A percentile compares a stretch with the other conserved stretches of the same genome.
phyloP scores from a whole-genome alignment of 2,888 invertebrate genomes.

The Cantharis rustica region DNA sequence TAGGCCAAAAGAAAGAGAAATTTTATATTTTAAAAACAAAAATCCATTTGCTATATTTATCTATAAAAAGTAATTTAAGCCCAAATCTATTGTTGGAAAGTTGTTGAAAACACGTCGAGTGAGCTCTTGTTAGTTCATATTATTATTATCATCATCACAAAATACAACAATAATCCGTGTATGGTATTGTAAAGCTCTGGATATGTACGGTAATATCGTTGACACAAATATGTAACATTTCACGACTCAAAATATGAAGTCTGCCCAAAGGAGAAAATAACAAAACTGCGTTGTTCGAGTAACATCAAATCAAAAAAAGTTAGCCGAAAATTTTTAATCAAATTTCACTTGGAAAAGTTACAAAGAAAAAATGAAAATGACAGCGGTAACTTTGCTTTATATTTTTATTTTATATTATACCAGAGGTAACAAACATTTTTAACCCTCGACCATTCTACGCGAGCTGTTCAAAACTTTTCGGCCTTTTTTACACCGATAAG shows the following conservation, averaged over 20 bases:
- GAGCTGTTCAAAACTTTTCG: neutral
- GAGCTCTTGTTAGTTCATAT: neutral
- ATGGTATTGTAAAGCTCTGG: neutral
- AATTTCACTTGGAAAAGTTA: neutral
- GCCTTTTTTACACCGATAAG: neutral
- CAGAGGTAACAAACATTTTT: neutral
- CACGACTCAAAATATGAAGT: neutral
- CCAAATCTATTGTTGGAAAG: slow-evolving; percentile 14
- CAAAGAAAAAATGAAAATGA: neutral
- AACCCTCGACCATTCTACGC: neutral
- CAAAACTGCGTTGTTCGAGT: neutral
- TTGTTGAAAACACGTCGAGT: neutral
- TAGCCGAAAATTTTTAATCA: neutral
- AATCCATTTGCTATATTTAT: neutral
- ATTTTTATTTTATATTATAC: neutral
- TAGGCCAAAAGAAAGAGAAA: neutral
- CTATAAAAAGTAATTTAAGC: slow-evolving; percentile 19
- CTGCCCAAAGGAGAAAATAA: neutral
- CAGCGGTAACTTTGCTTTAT: neutral
- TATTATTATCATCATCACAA: slow-evolving; percentile 10
- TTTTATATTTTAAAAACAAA: neutral
- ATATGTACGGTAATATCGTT: neutral
- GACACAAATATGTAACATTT: neutral
- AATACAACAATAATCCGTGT: slow-evolving; percentile 10
- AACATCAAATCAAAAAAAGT: neutral